Percentiles rank a stretch among this genome's conserved stretches.
Conservation (phyloP, 2,113 vertebrate genomes). For the Pygoscelis adeliae region DNA sequence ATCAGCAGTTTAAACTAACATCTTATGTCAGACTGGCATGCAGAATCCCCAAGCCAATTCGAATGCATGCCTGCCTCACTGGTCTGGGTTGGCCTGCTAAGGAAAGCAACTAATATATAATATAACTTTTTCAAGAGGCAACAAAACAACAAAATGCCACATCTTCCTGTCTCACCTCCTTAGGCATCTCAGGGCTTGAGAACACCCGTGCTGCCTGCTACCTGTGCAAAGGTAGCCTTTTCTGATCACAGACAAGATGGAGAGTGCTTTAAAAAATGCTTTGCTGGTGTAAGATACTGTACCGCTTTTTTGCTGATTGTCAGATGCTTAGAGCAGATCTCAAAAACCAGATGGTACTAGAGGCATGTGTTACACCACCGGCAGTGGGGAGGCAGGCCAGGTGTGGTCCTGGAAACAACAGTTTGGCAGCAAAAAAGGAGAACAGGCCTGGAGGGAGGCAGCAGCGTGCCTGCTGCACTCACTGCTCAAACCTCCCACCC, state of each 20-base stretch:
- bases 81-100: not conserved
- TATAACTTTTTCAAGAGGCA: not conserved
- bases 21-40: not conserved
- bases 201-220: fast-evolving
- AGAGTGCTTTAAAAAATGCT: not conserved
- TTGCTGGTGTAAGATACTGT: not conserved
- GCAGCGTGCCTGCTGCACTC: not conserved
- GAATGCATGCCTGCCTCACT: not conserved
- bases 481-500: not conserved
- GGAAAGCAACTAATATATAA: not conserved
- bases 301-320: not conserved
- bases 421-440: not conserved
- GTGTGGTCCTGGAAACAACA: not conserved
- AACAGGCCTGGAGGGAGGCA: not conserved
- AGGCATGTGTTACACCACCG: not conserved
- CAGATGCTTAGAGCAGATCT: not conserved
- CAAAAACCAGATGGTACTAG: not conserved
- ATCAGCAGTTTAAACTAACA: not conserved
- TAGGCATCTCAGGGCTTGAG: not conserved
- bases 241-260: not conserved
- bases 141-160: not conserved
- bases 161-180: not conserved
- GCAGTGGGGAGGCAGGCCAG: not conserved
- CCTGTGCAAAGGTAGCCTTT: not conserved
- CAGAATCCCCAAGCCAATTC: not conserved